Conservation (phyloP, 2,888 invertebrate species). For the Melieria omissa region DNA sequence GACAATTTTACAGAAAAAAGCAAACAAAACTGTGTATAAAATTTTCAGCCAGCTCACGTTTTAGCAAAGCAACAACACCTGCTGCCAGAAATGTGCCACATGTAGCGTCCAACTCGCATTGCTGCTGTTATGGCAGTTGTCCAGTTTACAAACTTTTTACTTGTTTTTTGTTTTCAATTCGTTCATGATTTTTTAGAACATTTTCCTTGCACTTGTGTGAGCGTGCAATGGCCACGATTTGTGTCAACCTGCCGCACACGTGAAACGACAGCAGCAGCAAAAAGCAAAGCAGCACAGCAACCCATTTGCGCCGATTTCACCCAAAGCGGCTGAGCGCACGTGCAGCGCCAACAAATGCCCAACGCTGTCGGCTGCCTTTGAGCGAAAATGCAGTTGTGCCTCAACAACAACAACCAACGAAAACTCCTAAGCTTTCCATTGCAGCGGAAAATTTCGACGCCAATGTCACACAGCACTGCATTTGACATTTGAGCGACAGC, state of each 20-base stretch:
- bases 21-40: too few species aligned
- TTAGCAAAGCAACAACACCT: too few species aligned
- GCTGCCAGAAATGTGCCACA: too few species aligned
- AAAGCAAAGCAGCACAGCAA: not conserved
- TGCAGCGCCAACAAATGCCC: not conserved
- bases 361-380: not conserved
- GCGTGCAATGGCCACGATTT: constrained; percentile 26
- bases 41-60: too few species aligned
- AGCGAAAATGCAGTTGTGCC: not conserved
- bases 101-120: not conserved
- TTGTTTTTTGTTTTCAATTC: not conserved
- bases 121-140: not conserved
- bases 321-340: not conserved
- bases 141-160: not conserved
- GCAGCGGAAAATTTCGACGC: too few species aligned
- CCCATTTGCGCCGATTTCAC: not conserved
- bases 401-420: not conserved
- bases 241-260: not conserved
- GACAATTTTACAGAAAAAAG: too few species aligned
- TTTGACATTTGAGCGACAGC: not conserved
- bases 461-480: too few species aligned
- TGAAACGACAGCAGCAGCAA: not conserved
- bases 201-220: constrained; percentile 6
- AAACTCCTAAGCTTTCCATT: too few species aligned
- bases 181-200: not conserved